Evolutionary conservation across 2,797 vertebrate genomes (phyloP), one percentile per base, ranked within the genome.

Genomic region (Cossypha dichroa): DNA sequence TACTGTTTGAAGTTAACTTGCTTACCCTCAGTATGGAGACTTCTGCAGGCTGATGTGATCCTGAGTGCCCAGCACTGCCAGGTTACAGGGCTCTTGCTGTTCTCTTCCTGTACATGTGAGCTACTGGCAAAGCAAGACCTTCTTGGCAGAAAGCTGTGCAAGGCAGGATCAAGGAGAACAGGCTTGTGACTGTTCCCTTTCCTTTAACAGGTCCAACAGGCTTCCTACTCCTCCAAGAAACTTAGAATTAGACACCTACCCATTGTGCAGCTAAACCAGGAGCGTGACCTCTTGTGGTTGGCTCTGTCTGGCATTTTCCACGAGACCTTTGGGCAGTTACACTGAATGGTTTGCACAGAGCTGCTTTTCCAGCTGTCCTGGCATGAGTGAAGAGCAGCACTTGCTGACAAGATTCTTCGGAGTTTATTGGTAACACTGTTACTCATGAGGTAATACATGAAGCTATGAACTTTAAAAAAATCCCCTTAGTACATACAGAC

Each of bases 51-150:
- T 23, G 13, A 23, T 28, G n/a, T 58, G 72, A 40, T 72, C 9
- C 49, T 34, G 18, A 13, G 38, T 58, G 38, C 58, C 43, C 33
- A 45, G 31, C 29, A n/a, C 34, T 19, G 51, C 43, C 23, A 29
- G 29, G 28, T 36, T 51, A 18, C 28, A 26, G 62, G 46, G 77
- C 29, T 76, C 52, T 19, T 43, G 54, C 43, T 7, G 1, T 26
- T 69, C 52, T 62, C 33, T 11, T 54, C 38, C 18, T 0, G 0
- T 52, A 41, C 33, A 9, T 1, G 1, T 0, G 5, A 64, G 25
- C 38, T 45, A 2, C 43, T 46, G 29, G 41, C 22, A 5, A 54
- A 67, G 18, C 10, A 14, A 46, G 46, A 40, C 72, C 29, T 18
- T 22, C 20, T 18, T 20, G 13, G 40, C 58, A 86, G 64, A 49